Conservation (phyloP, 2,113 vertebrate species). For the Turdus rufiventris region DNA sequence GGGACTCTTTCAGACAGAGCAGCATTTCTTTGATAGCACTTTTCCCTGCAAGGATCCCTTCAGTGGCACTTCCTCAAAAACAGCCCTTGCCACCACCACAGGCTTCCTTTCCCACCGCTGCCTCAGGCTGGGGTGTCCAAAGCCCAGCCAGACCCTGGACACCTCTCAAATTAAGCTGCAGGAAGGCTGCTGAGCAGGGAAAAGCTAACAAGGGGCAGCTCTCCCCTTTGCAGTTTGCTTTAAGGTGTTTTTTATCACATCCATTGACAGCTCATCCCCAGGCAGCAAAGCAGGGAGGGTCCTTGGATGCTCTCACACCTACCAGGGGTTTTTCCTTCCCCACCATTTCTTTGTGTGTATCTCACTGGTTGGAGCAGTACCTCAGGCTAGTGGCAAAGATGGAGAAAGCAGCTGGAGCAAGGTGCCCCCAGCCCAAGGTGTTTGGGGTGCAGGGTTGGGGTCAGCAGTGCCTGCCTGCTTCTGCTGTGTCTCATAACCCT, state of each 20-base stretch:
- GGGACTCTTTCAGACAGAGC: neutral
- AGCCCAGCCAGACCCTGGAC: neutral
- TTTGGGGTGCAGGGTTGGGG: neutral
- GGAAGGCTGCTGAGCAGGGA: neutral
- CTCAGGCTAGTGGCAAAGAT: neutral
- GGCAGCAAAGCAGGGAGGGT: neutral
- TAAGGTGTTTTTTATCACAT: neutral
- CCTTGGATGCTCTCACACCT: too few species aligned
- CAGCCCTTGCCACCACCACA: neutral
- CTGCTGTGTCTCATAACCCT: neutral
- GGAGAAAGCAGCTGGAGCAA: neutral
- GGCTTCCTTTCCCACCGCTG: neutral
- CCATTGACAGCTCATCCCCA: rapidly evolving
- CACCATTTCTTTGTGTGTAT: neutral
- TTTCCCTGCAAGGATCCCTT: neutral
- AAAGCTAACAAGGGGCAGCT: neutral
- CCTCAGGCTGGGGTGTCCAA: neutral
- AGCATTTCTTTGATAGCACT: neutral
- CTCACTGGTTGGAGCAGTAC: neutral
- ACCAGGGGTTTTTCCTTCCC: neutral
- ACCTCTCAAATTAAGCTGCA: neutral
- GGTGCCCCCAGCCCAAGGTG: neutral
- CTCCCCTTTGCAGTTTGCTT: neutral
- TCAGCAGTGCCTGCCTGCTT: neutral
- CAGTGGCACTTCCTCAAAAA: neutral